Base-by-base conservation (phyloP, 1,140 invertebrate species). In the Drosophila miranda region DNA sequence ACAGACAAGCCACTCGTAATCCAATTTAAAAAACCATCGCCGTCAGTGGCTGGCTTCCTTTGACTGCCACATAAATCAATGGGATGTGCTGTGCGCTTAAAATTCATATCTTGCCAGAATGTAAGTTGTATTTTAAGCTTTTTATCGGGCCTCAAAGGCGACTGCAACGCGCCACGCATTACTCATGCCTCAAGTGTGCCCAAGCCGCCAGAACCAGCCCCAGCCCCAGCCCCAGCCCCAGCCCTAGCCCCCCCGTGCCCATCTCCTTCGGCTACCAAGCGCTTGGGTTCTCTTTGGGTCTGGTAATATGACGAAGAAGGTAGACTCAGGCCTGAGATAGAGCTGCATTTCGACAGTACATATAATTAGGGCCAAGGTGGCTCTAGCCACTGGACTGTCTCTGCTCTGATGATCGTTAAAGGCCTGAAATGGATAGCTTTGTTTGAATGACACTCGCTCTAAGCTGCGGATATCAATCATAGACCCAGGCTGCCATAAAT, bases 121-220 rank as follows among this genome's bases (percentile, higher is more conserved):
- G 71, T 87, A 82, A 88, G 78, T 88, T 83, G 81, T 87, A 88
- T 76, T 78, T 87, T 86, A 86, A 84, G 80, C 77, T 86, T 87
- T 87, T 87, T 87, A 87, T 88, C 83, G 83, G 60, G 14, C 71
- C 62, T 73, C 61, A 77, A 86, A 73, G 70, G 50, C 81, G 76
- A 61, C 79, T 79, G 80, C 80, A 79, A 68, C 55, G 73, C 82
- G 81, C 73, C 45, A 53, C 63, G 55, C 81, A 84, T 84, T 84
- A 87, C 81, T 78, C 81, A 86, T 74, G 74, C 66, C 45, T 34
- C 71, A 57, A 26, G 55, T 34, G 48, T 51, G 70, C 58, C 64
- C 48, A 26, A 26, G 23, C 23, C 23, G 57, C 62, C 45, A 26
- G 57, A 8, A 8, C 14, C 48, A 8, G 28, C 49, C 59, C 53